phyloP scores from a whole-genome alignment of 2,888 invertebrate genomes.

The Ashinkailepas kermadecensis region DNA sequence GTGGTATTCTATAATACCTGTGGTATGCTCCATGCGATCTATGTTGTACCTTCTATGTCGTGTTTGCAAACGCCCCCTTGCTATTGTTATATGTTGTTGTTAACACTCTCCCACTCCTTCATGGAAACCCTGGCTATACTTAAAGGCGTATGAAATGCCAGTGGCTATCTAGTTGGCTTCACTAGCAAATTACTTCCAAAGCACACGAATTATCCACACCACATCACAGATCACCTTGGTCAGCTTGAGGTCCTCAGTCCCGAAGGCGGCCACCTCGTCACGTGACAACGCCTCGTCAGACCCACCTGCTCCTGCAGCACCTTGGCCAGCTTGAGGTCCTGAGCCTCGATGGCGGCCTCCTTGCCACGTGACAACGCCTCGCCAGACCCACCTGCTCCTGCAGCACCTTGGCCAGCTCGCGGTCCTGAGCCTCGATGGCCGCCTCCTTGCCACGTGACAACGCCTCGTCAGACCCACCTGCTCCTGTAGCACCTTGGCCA shows the following conservation, averaged over 20 bases:
- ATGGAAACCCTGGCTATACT: no score
- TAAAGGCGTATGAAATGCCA: no score
- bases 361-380: slow-evolving; percentile 55
- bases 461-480: slow-evolving; percentile 56
- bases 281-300: slow-evolving; percentile 49
- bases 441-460: slow-evolving; percentile 56
- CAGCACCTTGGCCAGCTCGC: slow-evolving; percentile 64
- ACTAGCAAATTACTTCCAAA: no score
- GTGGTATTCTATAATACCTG: no score
- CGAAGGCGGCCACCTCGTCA: slow-evolving; percentile 63
- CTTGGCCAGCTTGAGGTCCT: slow-evolving; percentile 67
- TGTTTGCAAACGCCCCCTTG: no score
- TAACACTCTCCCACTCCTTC: no score
- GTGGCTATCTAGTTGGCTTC: no score
- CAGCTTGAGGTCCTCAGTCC: slow-evolving; percentile 69
- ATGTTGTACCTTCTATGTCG: no score
- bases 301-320: slow-evolving; percentile 57
- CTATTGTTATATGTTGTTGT: no score
- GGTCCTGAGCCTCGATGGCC: slow-evolving; percentile 71
- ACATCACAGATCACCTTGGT: slow-evolving; percentile 50
- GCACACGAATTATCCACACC: no score
- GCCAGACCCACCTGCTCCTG: slow-evolving; percentile 56
- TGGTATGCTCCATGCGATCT: no score
- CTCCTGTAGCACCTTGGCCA: slow-evolving; percentile 66
- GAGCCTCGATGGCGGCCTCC: slow-evolving; percentile 66